These are phyloP conservation scores for Xenopus petersii DNA, from an alignment of 2,797 vertebrate genomes.

Conservation along the genomic window DNA sequence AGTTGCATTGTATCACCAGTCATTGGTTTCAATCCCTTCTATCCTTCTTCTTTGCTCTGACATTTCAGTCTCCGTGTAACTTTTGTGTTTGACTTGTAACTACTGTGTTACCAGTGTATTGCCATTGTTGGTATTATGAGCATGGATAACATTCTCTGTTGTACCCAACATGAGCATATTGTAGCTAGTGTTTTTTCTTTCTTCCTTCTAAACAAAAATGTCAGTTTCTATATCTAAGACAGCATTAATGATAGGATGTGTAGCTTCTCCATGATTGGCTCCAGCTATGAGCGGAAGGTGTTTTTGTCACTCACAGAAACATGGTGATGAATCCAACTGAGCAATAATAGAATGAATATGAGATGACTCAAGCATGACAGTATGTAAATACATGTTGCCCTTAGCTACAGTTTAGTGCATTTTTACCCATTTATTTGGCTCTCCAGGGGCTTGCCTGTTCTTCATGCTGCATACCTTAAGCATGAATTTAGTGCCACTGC, in stretches of 20 bases:
- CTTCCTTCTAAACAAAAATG: neutral
- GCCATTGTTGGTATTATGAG: slow-evolving; percentile 16
- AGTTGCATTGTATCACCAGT: slow-evolving; percentile 15
- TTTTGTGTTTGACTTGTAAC: slow-evolving; percentile 34
- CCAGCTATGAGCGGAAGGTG: neutral
- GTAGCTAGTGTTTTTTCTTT: neutral
- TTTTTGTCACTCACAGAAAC: neutral
- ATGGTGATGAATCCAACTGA: neutral
- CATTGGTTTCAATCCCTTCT: slow-evolving; percentile 14
- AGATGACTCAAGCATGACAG: neutral
- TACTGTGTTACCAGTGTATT: slow-evolving; percentile 12
- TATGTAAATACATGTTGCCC: neutral
- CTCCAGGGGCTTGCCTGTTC: neutral
- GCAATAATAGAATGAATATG: neutral
- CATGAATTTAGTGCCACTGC: too few relatives aligned
- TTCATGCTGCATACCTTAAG: neutral
- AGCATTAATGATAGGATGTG: too few relatives aligned
- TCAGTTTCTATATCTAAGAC: too few relatives aligned
- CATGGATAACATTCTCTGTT: slow-evolving; percentile 10
- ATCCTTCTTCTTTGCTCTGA: slow-evolving; percentile 17
- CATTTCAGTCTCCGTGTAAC: slow-evolving; percentile 35
- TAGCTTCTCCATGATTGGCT: neutral
- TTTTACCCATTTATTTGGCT: neutral
- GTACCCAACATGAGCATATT: slow-evolving; percentile 9
- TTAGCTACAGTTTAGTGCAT: neutral